Conservation (phyloP, 2,113 vertebrate genomes). For the Oryzias celebensis region DNA sequence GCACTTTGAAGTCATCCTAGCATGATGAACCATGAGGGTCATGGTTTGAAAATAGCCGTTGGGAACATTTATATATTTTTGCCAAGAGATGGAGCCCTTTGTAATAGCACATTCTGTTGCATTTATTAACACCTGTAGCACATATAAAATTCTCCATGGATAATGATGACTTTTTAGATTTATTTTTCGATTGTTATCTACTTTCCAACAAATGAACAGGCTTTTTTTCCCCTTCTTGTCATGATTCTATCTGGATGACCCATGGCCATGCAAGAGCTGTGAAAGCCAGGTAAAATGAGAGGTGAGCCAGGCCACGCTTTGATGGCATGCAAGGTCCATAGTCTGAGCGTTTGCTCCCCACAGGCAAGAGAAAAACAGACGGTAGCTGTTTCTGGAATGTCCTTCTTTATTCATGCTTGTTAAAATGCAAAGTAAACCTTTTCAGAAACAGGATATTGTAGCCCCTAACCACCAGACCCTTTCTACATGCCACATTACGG, state of each 20-base stretch:
- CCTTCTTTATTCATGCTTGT: constrained; percentile 75
- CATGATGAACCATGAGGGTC: too few relatives aligned
- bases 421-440: constrained; percentile 78
- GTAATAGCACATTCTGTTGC: too few relatives aligned
- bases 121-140: neutral
- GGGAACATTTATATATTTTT: too few relatives aligned
- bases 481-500: constrained; percentile 68
- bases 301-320: constrained; percentile 64
- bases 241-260: constrained; percentile 39
- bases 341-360: constrained; percentile 53
- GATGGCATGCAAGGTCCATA: constrained; percentile 53
- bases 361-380: constrained; percentile 65
- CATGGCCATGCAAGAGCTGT: constrained; percentile 44
- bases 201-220: constrained; percentile 16
- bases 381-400: constrained; percentile 78
- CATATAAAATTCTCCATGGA: constrained; percentile 8
- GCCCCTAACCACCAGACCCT: constrained; percentile 70
- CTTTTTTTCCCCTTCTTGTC: constrained; percentile 9
- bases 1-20: too few relatives aligned
- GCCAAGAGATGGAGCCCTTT: too few relatives aligned
- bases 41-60: too few relatives aligned
- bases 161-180: constrained; percentile 20
- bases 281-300: constrained; percentile 63
- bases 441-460: constrained; percentile 79
- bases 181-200: neutral